Evolutionary conservation across 2,797 vertebrate species (phyloP).

Genomic region (Mus minutoides): DNA sequence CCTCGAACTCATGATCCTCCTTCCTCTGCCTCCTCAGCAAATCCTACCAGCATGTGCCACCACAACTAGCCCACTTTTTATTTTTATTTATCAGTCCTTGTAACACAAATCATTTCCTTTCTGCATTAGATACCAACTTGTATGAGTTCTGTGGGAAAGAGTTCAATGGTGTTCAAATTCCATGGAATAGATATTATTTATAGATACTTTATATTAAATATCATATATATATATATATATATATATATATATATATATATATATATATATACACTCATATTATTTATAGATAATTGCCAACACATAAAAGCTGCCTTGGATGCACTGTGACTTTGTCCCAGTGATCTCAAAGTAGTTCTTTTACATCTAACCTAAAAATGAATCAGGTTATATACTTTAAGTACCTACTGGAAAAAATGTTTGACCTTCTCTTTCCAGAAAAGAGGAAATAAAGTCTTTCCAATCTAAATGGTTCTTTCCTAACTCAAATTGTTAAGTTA

Average conservation of each 20-base stretch:
- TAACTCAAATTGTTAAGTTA: neutral
- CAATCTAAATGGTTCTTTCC: neutral
- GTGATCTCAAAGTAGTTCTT: neutral
- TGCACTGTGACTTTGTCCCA: neutral
- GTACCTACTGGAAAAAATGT: neutral
- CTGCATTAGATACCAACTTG: neutral
- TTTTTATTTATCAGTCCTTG: neutral
- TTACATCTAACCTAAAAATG: neutral
- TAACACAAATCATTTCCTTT: neutral
- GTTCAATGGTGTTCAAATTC: neutral
- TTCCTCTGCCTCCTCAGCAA: no score
- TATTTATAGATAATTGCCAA: neutral
- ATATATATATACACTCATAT: neutral
- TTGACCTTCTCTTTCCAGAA: neutral
- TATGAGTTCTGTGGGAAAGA: neutral
- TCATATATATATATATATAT: no score
- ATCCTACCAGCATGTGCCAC: no score
- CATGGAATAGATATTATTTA: neutral
- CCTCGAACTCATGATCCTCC: no score
- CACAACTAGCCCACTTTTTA: neutral
- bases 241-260: no score
- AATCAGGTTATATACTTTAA: neutral
- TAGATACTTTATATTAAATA: neutral
- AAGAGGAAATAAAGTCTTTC: neutral
- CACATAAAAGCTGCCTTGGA: neutral